Percentiles rank a stretch among this genome's conserved stretches.
Conservation (phyloP, 2,113 vertebrate species). For the Sylvia atricapilla region DNA sequence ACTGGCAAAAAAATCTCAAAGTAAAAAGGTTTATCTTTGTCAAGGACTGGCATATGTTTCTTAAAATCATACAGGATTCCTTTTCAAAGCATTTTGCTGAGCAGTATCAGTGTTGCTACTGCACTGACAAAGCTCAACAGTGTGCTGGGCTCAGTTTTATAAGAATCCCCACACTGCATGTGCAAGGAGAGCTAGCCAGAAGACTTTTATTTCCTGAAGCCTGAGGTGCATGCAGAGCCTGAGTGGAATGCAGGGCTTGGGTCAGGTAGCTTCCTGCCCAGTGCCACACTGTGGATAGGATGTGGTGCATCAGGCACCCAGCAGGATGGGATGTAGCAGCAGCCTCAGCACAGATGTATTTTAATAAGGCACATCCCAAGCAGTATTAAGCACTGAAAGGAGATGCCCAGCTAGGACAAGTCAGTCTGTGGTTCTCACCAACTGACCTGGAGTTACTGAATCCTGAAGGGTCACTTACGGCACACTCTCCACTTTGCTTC, state of each 20-base stretch:
- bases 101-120: neutral
- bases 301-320: accelerated
- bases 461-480: neutral
- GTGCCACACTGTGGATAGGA: neutral
- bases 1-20: neutral
- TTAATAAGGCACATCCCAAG: neutral
- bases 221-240: neutral
- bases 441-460: neutral
- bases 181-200: neutral
- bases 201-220: neutral
- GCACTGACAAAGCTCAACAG: neutral
- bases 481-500: neutral
- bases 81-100: neutral
- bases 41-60: neutral
- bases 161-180: neutral
- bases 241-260: neutral
- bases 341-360: neutral
- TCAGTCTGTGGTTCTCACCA: neutral
- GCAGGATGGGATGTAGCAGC: neutral
- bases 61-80: neutral
- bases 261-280: neutral
- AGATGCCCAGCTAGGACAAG: neutral
- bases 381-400: neutral
- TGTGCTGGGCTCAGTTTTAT: neutral
- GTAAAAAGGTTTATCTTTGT: neutral